A percentile compares a stretch with the other conserved stretches of the same genome.
Evolutionary conservation across 2,113 vertebrate species (phyloP).

Genomic region (Caranx melampygus): DNA sequence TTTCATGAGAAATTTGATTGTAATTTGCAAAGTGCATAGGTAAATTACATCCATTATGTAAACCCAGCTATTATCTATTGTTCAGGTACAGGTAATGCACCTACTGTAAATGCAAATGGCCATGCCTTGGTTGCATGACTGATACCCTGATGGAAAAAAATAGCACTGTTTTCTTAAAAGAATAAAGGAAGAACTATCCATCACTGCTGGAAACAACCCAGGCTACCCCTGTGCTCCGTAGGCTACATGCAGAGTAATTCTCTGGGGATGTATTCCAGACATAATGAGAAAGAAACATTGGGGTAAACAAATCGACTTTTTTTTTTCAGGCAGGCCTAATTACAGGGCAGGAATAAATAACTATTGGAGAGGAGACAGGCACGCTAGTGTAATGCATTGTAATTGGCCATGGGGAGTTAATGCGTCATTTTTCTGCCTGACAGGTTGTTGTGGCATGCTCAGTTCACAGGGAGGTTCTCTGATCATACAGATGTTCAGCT

Average conservation of each 20-base stretch:
- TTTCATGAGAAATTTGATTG: background rate
- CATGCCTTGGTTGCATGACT: conserved; percentile 27
- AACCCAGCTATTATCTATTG: background rate
- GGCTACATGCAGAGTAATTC: conserved; percentile 73
- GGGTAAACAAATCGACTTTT: conserved; percentile 80
- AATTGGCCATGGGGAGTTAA: conserved; percentile 70
- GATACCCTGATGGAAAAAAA: conserved; percentile 27
- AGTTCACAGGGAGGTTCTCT: conserved; percentile 47
- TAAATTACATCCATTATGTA: conserved; percentile 6
- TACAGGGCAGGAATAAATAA: conserved; percentile 79
- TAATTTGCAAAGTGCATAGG: conserved; percentile 15
- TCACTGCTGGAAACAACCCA: conserved; percentile 64
- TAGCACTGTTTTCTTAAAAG: conserved; percentile 45
- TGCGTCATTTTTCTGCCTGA: conserved; percentile 68
- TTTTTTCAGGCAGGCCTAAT: conserved; percentile 74
- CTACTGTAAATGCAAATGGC: conserved; percentile 43
- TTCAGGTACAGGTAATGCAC: conserved; percentile 18
- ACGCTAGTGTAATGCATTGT: conserved; percentile 69
- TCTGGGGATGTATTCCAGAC: conserved; percentile 68
- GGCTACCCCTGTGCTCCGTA: conserved; percentile 37
- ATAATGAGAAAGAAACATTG: conserved; percentile 79
- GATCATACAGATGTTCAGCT: conserved; percentile 35
- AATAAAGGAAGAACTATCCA: conserved; percentile 67
- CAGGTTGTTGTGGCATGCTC: conserved; percentile 53
- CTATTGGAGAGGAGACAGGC: conserved; percentile 68